These are phyloP conservation scores for Peromyscus nudipes DNA, from an alignment of 2,797 vertebrate species.

Conservation along the genomic window DNA sequence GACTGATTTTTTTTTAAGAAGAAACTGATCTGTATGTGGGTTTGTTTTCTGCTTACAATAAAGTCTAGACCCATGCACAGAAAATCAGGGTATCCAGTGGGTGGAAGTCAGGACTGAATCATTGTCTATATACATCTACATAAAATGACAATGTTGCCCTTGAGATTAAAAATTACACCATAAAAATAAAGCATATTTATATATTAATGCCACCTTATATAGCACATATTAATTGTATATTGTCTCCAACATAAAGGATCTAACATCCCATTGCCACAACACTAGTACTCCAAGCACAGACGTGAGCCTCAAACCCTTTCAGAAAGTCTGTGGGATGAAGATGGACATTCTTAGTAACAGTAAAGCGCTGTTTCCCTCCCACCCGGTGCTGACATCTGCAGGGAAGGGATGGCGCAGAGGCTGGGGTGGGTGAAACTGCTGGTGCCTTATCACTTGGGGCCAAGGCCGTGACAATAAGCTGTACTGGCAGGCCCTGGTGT, in stretches of 20 bases:
- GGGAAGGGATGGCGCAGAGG: not conserved
- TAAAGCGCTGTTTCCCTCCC: not conserved
- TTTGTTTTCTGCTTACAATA: slow-evolving; percentile 23
- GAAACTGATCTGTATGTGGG: not conserved
- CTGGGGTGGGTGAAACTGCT: not conserved
- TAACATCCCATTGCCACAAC: not conserved
- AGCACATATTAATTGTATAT: not conserved
- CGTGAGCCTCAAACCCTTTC: not conserved
- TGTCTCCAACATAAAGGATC: not conserved
- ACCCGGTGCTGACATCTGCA: not conserved
- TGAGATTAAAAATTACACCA: slow-evolving; percentile 23
- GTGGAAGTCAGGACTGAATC: not conserved
- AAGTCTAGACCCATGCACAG: not conserved
- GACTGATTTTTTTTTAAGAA: not conserved
- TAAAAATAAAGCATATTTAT: slow-evolving; percentile 13
- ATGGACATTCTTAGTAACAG: not conserved
- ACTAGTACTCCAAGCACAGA: not conserved
- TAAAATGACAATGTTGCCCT: not conserved
- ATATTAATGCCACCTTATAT: not conserved
- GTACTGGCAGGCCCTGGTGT: not conserved
- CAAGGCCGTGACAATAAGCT: not conserved
- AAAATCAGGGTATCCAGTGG: slow-evolving; percentile 5
- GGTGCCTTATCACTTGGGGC: not conserved
- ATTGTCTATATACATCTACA: slow-evolving; percentile 10
- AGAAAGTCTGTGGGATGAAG: slow-evolving; percentile 22